Conservation (phyloP, 2,113 vertebrate species). For the Cariama cristata region DNA sequence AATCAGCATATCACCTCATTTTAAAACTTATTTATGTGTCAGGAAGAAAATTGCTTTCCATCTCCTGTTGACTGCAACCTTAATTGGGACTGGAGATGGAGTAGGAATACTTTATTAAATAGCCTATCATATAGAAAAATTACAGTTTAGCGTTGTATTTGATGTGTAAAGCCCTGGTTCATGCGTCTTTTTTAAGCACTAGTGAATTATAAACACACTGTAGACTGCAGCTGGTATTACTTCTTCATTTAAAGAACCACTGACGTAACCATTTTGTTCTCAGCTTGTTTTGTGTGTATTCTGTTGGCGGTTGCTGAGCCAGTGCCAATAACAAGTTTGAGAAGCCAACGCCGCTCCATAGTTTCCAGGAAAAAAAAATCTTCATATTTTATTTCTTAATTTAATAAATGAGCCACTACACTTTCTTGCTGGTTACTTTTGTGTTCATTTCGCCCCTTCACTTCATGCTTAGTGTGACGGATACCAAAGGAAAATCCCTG, state of each 20-base stretch:
- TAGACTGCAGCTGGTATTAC: neutral
- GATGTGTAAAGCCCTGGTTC: neutral
- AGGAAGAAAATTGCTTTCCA: neutral
- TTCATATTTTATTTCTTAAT: neutral
- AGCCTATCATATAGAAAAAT: neutral
- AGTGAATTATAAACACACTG: neutral
- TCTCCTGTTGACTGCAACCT: neutral
- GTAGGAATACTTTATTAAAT: constrained; percentile 2
- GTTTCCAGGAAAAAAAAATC: neutral
- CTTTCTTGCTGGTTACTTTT: neutral
- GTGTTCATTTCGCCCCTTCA: neutral
- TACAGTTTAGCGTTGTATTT: neutral
- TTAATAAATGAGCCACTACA: neutral
- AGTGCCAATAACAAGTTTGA: neutral
- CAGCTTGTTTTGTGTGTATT: neutral
- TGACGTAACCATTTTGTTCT: neutral
- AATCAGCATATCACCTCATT: neutral
- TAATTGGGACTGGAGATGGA: neutral
- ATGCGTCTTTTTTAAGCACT: neutral
- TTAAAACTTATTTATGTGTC: neutral
- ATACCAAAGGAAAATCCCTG: neutral
- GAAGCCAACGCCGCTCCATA: neutral
- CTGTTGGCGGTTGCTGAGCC: neutral
- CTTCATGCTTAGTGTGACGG: neutral
- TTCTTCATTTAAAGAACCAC: neutral